phyloP scores from a whole-genome alignment of 2,797 vertebrate species.

The Chaunax sp. region DNA sequence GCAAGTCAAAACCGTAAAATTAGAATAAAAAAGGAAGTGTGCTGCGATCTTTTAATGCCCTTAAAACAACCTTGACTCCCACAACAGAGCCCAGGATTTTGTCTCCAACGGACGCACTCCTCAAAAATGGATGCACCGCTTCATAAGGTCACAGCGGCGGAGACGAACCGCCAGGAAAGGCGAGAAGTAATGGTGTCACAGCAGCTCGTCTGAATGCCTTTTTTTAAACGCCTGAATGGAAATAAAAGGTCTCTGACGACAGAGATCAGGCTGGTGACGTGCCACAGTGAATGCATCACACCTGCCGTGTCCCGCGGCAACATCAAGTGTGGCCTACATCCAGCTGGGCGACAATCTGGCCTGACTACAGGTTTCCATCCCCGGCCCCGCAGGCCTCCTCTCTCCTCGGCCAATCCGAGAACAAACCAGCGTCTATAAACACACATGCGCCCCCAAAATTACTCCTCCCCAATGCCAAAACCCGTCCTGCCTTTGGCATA shows the following conservation, averaged over 20 bases:
- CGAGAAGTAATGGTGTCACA: background rate
- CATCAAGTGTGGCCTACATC: constrained; percentile 47
- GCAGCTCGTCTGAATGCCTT: too few relatives aligned
- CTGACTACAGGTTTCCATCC: constrained; percentile 52
- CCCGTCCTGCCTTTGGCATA: constrained; percentile 41
- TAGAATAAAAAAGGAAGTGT: background rate
- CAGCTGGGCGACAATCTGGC: constrained; percentile 74
- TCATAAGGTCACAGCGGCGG: constrained; percentile 13
- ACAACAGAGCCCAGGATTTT: background rate
- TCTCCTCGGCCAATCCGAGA: constrained; percentile 9
- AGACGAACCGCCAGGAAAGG: constrained; percentile 20
- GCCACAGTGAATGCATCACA: constrained; percentile 32
- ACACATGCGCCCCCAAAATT: background rate
- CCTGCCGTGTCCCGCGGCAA: constrained; percentile 39
- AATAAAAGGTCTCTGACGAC: constrained; percentile 20
- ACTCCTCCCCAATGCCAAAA: constrained; percentile 28
- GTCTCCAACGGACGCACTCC: background rate
- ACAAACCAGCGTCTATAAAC: constrained; percentile 18
- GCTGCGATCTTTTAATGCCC: constrained; percentile 8
- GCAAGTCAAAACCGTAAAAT: background rate
- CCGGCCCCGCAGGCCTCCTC: constrained; percentile 11
- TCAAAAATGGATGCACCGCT: background rate
- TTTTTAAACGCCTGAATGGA: constrained; percentile 2
- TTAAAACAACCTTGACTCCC: constrained; percentile 16
- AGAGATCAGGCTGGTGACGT: constrained; percentile 16